Evolutionary conservation across 2,888 invertebrate genomes (phyloP).

Genomic region (Orthosia incerta): DNA sequence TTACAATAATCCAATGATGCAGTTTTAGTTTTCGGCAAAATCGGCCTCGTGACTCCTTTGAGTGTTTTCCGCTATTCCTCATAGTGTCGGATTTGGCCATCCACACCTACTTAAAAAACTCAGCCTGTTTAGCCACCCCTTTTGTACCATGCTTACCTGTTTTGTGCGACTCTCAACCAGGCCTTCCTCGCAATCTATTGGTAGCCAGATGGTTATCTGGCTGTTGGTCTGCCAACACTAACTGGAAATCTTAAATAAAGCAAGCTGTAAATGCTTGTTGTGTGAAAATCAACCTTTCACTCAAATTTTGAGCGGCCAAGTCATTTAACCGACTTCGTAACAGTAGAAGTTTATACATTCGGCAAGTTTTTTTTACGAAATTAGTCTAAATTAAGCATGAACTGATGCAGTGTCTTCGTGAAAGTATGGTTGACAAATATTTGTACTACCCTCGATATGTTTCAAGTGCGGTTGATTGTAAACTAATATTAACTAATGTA

Average conservation of each 20-base stretch:
- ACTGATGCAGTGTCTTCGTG: slow-evolving; percentile 54
- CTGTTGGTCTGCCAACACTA: neutral
- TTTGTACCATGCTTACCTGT: too few relatives aligned
- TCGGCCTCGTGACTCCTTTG: too few relatives aligned
- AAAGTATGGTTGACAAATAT: slow-evolving; percentile 32
- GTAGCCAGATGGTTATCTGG: too few relatives aligned
- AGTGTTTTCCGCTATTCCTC: too few relatives aligned
- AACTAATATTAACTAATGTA: slow-evolving; percentile 68
- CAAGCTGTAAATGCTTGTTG: too few relatives aligned
- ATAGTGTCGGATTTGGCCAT: too few relatives aligned
- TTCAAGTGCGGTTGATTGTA: slow-evolving; percentile 67
- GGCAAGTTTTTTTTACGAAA: slow-evolving; percentile 8
- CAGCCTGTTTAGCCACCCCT: too few relatives aligned
- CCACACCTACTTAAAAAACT: too few relatives aligned
- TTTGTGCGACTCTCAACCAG: too few relatives aligned
- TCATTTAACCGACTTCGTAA: slow-evolving; percentile 1
- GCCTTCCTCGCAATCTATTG: neutral
- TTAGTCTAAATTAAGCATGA: slow-evolving; percentile 25
- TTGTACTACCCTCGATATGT: slow-evolving; percentile 55
- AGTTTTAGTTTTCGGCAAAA: too few relatives aligned
- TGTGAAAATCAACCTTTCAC: neutral
- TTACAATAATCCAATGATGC: too few relatives aligned
- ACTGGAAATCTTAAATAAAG: too few relatives aligned
- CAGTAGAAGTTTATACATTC: neutral
- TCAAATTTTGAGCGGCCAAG: neutral